Evolutionary conservation across 2,113 vertebrate genomes (phyloP), one percentile per base, ranked within the genome.

Genomic region (Telmatochromis brachygnathus): DNA sequence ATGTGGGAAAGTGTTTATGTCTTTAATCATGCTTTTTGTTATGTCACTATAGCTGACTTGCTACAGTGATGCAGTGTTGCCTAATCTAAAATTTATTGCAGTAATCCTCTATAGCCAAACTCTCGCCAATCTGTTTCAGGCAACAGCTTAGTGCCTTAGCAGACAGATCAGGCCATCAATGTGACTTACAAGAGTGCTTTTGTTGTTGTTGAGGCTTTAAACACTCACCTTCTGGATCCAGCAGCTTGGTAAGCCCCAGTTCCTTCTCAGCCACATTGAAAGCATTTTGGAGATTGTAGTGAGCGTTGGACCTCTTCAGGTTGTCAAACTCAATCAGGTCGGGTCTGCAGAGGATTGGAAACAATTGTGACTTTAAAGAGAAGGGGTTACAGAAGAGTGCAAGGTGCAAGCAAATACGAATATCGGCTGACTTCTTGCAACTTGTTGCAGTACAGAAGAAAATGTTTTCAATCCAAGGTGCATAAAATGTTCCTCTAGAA

Each of bases 201-300:
- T 82, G 30, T 84, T 73, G 85, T 82, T 80, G 14, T 81, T n/a
- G 13, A n/a, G 42, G 21, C 7, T 87, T 85, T 17, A 33, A 6
- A 9, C 82, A 87, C 93, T 92, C 92, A 99, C 98, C 98, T 93
- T 99, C 98, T 15, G 98, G 98, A 87, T 99, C 98, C 93, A 99
- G 96, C 33, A 99, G 96, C 88, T 99, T 99, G 45, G 98, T 98
- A 7, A 99, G 96, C 0, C 98, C 98, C 56, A 99, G 92, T 82
- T 98, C 97, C 88, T 98, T 98, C 92, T 99, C 98, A 0, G 98
- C 98, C 88, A 97, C 94, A 81, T 98, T 99, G 94, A 99, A 99
- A 23, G 97, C 98, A 79, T 98, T 98, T 87, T 98, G 97, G 23
- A 99, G 97, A 92, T 99, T 98, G 94, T 98, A 97, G 91, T 99